Base-by-base conservation (phyloP, 2,113 vertebrate species). In the Triplophysa tibetana region DNA sequence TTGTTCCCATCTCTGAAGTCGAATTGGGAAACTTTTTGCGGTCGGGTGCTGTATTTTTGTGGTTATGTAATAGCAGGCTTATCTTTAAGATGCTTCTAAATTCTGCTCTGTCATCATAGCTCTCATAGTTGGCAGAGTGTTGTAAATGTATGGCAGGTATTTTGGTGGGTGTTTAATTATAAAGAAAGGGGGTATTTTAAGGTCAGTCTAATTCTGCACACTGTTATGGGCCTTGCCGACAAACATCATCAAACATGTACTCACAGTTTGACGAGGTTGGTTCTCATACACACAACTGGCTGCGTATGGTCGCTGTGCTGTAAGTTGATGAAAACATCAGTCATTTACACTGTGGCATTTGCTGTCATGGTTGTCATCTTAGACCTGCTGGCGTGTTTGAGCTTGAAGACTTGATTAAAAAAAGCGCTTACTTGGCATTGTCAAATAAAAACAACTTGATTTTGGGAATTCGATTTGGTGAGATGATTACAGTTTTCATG, bases 11-110 rank as follows among this genome's bases (percentile, higher is more conserved):
- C 58, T 48, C 56, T 75, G 72, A 62, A 75, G 58, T 75, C 17
- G 68, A 77, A 43, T 24, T 29, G 62, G 72, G 63, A 65, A 82
- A 79, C 75, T 56, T 82, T 85, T 81, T 81, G 87, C n/a, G 82
- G 85, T 67, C 62, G 64, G 52, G 33, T 43, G 50, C 77, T 64
- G 70, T 86, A 82, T 88, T 90, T 90, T 84, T 88, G 87, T 82
- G 87, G 85, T 78, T 41, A 63, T 75, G 82, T 87, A 89, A 91
- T 86, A 62, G 10, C 83, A 85, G 17, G 64, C 78, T 83, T 38
- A 61, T 84, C 62, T 24, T 48, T 48, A 54, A 54, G 56, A 73
- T 4, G 43, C n/a, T 78, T 63, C 75, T 75, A 75, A 81, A 81
- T 74, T 19, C 63, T 60, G 66, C 50, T 88, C 74, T 45, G 56